Base-by-base conservation (phyloP, 1,140 invertebrate species). In the Caenorhabditis brenneri region DNA sequence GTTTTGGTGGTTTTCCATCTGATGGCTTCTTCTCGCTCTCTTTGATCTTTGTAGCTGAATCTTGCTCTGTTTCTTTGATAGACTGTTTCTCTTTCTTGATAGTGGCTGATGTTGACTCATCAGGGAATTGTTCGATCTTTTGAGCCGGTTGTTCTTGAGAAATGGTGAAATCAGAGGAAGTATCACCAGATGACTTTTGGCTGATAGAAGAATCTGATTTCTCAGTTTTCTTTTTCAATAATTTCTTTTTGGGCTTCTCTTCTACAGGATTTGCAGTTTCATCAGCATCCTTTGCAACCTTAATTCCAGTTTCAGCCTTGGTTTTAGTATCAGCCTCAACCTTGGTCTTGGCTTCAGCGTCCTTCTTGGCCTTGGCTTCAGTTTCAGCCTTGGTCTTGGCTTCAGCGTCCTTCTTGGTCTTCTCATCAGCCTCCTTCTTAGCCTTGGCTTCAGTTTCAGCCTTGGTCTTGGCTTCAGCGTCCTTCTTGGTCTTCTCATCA, bases 231-330 rank as follows among this genome's bases (percentile, higher is more conserved):
- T 74, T 74, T 10, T 74, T 74, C 36, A 74, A n/a, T 10, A 74
- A 16, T n/a, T 15, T 42, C 22, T 74, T 79, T 16, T 84, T 42
- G 1, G 78, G 22, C 51, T 84, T 84, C 27, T 80, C 78, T 22
- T 84, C 39, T 15, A 10, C 82, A 12, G 39, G 15, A 24, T 49
- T 55, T 55, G 7, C 9, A 46, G 49, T 51, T 2, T 51, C 49
- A n/a, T n/a, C n/a, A n/a, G n/a, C n/a, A 42, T 42, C 12, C 39
- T 42, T 42, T 42, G 12, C 39, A 6, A 6, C 39, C 39, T 42
- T 42, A 12, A 12, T 6, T 42, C 12, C 5, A 42, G 24, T 24
- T 27, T 55, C 53, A 1, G 5, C 24, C 46, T 79, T 49, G 16
- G 19, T 24, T n/a, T 29, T 79, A 2, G 16, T 19, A 1, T 79